These are phyloP conservation scores for Anagrus nilaparvatae DNA, from an alignment of 1,140 invertebrate species.

Conservation along the genomic window DNA sequence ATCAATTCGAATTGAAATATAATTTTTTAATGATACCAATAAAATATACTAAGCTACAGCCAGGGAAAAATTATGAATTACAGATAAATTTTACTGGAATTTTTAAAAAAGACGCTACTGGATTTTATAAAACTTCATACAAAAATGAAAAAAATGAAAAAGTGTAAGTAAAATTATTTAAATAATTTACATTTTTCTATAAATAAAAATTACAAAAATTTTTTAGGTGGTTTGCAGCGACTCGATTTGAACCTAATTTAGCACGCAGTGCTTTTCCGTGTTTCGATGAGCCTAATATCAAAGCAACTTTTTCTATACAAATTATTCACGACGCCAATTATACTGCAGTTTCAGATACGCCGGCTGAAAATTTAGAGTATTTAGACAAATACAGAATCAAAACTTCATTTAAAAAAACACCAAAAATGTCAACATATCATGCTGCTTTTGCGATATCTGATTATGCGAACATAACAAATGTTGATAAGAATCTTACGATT, in stretches of 20 bases:
- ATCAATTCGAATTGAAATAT: no score
- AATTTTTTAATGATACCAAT: no score
- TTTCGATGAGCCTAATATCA: no score
- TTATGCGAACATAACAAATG: constrained; percentile 49
- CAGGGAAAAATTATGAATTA: no score
- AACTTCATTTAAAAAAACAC: constrained; percentile 65
- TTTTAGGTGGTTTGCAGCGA: constrained; percentile 10
- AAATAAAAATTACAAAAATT: background rate
- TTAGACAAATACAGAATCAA: constrained; percentile 37
- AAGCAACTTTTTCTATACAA: no score
- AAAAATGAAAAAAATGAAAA: constrained; percentile 29
- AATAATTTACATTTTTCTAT: no score
- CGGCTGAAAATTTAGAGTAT: constrained; percentile 18
- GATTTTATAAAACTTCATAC: constrained; percentile 10
- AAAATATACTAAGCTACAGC: no score
- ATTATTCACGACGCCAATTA: no score
- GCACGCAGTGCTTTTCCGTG: no score
- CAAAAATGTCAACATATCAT: constrained; percentile 89
- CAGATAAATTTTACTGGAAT: no score
- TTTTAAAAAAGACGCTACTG: background rate
- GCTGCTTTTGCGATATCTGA: constrained; percentile 83
- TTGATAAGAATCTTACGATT: constrained; percentile 55
- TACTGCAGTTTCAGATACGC: constrained; percentile 60
- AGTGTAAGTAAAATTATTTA: constrained; percentile 4
- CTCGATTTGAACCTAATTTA: no score